phyloP scores from a whole-genome alignment of 2,888 invertebrate genomes.

The Athripsodes cinereus region DNA sequence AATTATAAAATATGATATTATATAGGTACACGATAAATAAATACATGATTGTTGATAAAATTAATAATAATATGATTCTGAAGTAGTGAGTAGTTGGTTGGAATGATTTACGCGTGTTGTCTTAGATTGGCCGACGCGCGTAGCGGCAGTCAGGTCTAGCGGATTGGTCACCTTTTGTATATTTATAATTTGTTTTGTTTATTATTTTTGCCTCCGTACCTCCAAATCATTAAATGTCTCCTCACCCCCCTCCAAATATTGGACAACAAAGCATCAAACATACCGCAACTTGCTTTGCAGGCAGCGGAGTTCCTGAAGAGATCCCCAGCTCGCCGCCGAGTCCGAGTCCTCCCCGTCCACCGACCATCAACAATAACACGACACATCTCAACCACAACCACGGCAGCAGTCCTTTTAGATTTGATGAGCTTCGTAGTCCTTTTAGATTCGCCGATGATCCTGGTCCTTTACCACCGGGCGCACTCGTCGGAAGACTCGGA shows the following conservation, averaged over 20 bases:
- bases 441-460: constrained; percentile 82
- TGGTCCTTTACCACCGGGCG: constrained; percentile 67
- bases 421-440: constrained; percentile 72
- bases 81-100: no score
- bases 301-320: constrained; percentile 36
- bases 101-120: neutral
- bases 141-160: constrained; percentile 19
- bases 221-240: neutral
- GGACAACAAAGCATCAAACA: neutral
- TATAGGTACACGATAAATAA: no score
- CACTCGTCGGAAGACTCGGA: constrained; percentile 78
- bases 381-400: constrained; percentile 51
- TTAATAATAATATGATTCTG: no score
- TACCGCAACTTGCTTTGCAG: constrained; percentile 36
- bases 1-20: no score
- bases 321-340: constrained; percentile 36
- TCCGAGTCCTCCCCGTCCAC: constrained; percentile 39
- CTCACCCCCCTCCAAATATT: constrained; percentile 2
- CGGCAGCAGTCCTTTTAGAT: constrained; percentile 64
- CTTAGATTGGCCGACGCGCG: constrained; percentile 11
- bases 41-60: no score
- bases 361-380: constrained; percentile 50
- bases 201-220: constrained; percentile 14
- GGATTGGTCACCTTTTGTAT: constrained; percentile 22
- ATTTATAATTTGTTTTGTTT: constrained; percentile 13